These are phyloP conservation scores for Mechanitis messenoides DNA, from an alignment of 2,888 invertebrate genomes.

Conservation along the genomic window DNA sequence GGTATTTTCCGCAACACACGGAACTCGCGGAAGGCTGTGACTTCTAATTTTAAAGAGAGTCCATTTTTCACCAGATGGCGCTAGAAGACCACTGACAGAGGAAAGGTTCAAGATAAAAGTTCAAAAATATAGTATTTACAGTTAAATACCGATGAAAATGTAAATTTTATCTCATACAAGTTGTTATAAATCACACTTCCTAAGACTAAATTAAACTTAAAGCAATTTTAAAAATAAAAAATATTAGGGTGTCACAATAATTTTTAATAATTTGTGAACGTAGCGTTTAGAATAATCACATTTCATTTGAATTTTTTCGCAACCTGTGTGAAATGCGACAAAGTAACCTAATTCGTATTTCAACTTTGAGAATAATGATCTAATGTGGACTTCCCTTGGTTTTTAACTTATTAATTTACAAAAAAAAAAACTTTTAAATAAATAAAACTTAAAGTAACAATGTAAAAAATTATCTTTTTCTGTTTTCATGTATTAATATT, in stretches of 20 bases:
- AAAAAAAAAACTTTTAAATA: background rate
- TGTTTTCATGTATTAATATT: background rate
- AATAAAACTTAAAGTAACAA: background rate
- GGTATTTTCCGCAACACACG: conserved; percentile 79
- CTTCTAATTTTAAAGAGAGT: conserved; percentile 70
- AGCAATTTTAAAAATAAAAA: conserved; percentile 1
- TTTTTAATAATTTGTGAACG: conserved; percentile 36
- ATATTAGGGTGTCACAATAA: background rate
- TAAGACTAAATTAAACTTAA: no score
- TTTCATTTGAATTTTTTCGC: conserved; percentile 37
- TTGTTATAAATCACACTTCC: no score
- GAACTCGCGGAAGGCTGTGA: conserved; percentile 74
- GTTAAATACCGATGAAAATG: no score
- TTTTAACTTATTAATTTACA: conserved; percentile 10
- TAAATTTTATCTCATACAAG: no score
- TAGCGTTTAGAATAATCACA: conserved; percentile 41
- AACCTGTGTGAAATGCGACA: conserved; percentile 28
- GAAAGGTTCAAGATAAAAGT: conserved; percentile 45
- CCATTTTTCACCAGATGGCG: conserved; percentile 66
- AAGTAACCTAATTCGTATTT: conserved; percentile 25
- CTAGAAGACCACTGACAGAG: conserved; percentile 41
- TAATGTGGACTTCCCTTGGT: background rate
- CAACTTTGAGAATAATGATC: background rate
- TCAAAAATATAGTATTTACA: conserved; percentile 10
- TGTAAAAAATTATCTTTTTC: background rate